Conservation (phyloP, 2,113 vertebrate species). For the Neodontobutis hainanensis region DNA sequence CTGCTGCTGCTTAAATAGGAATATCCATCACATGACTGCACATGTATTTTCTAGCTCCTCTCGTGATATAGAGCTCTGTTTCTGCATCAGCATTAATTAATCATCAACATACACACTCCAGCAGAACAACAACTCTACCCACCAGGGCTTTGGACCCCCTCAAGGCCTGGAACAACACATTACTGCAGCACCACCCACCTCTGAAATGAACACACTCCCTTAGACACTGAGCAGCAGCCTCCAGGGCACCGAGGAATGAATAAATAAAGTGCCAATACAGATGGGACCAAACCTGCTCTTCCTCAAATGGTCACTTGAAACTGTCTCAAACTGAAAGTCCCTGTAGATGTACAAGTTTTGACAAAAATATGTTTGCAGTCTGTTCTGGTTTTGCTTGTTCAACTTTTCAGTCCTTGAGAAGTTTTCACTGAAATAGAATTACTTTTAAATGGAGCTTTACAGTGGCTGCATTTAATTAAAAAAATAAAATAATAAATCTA, state of each 20-base stretch:
- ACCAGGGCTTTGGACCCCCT: constrained; percentile 14
- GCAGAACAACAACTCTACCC: constrained; percentile 19
- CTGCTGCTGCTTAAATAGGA: constrained; percentile 34
- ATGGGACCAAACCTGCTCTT: neutral
- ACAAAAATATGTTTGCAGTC: neutral
- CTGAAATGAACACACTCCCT: neutral
- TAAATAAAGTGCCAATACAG: constrained; percentile 1
- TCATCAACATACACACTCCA: constrained; percentile 11
- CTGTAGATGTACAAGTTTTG: neutral
- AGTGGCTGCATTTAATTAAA: too few species aligned
- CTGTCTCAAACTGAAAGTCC: neutral
- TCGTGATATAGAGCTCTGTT: constrained; percentile 11
- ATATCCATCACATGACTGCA: constrained; percentile 16
- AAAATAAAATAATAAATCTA: too few species aligned
- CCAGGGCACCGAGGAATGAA: constrained; percentile 2
- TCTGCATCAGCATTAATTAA: constrained; percentile 49
- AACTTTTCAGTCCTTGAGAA: neutral
- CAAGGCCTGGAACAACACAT: constrained; percentile 8
- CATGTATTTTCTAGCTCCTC: constrained; percentile 1
- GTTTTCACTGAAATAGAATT: neutral
- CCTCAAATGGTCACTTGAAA: neutral
- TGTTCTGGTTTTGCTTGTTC: neutral
- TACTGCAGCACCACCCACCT: constrained; percentile 17
- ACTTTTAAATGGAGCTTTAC: neutral
- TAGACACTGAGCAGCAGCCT: neutral